These are phyloP conservation scores for Raphicerus campestris DNA, from an alignment of 2,113 vertebrate genomes.

Conservation along the genomic window DNA sequence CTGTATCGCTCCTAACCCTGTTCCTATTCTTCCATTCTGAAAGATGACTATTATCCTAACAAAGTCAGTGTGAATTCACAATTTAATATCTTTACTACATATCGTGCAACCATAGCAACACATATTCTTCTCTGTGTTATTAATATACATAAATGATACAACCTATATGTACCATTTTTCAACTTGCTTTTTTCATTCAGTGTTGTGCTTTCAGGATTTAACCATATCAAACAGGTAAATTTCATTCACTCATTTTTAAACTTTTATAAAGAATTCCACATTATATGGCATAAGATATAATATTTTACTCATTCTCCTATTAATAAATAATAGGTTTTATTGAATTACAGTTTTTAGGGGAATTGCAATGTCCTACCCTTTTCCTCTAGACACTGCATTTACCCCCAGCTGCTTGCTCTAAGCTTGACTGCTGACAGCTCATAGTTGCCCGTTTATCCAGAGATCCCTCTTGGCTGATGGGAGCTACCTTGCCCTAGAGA, in stretches of 20 bases:
- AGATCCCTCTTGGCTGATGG: neutral
- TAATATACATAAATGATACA: neutral
- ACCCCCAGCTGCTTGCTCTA: neutral
- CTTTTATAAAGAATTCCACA: neutral
- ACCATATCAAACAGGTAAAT: neutral
- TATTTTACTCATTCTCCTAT: neutral
- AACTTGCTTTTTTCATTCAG: neutral
- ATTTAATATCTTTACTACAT: neutral
- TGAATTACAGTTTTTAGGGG: neutral
- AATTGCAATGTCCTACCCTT: neutral
- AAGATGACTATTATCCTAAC: neutral
- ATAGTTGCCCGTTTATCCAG: neutral
- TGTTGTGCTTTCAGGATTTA: neutral
- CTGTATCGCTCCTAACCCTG: neutral
- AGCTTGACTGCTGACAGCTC: neutral
- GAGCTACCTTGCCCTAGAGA: neutral
- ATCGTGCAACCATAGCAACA: neutral
- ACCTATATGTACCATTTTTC: neutral
- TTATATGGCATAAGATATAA: neutral
- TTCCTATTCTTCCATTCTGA: neutral
- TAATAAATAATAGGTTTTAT: neutral
- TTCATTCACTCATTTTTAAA: neutral
- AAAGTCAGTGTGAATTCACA: neutral
- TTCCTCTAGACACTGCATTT: neutral
- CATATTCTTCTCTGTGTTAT: neutral